Evolutionary conservation across 2,888 invertebrate genomes (phyloP), one percentile per base, ranked within the genome.

Genomic region (Thera obeliscata): DNA sequence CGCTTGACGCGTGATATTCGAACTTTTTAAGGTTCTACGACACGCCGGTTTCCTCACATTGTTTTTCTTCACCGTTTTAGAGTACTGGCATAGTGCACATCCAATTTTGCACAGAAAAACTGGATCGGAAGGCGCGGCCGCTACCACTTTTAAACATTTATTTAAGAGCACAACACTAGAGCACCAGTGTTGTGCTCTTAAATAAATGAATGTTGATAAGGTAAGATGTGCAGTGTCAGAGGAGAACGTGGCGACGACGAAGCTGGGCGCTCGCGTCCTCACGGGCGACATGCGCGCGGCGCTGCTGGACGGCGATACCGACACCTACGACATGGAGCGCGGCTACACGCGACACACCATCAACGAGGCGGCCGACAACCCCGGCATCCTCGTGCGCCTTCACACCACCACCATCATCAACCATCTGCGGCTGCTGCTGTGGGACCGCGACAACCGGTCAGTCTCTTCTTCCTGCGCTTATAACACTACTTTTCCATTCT

Each of bases 301-400:
- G 56, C 94, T 99, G 73, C 94, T 99, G 48, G 98, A 99, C 87
- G 98, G 98, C 0, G 98, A 99, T 91, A 95, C 95, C 54, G 95
- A 95, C 72, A 96, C 95, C 77, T 98, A 98, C 87, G 98, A 98
- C 89, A 97, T 98, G 96, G 99, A 99, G 88, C 95, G 97, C 73
- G 99, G 98, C 3, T 98, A 98, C 87, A 97, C 98, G 5, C 94
- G 98, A 0, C 98, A 98, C 89, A 95, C 96, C 71, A 98, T 98
- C 83, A 96, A 95, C 76, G 97, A 97, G 78, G 95, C 94, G 71
- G 94, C 86, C 62, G 81, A 95, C 87, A 95, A 96, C 85, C 88
- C 88, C 68, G 97, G 98, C 69, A 98, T 99, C 84, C 95, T 97
- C 6, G 96, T 99, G 57, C 96, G 97, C 80, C 94, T 99, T 64